phyloP scores from a whole-genome alignment of 1,140 invertebrate genomes.

The Brachionus rotundiformis region DNA sequence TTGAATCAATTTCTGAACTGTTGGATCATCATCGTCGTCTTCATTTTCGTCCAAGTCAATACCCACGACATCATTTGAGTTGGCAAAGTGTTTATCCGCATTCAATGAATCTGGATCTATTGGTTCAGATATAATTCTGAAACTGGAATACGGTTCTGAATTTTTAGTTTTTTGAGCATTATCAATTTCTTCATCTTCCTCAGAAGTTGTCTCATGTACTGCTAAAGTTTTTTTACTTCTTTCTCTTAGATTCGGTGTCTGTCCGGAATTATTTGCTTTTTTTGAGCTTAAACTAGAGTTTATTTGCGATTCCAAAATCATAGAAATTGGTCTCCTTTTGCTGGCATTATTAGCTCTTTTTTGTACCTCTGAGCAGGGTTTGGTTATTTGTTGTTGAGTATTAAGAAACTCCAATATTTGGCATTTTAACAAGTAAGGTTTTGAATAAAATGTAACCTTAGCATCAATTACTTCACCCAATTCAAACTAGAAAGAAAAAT shows the following conservation, averaged over 20 bases:
- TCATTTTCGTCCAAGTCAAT: neutral
- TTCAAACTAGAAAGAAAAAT: conserved; percentile 1
- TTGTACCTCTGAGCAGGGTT: neutral
- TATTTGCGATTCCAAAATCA: no score
- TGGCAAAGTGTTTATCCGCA: neutral
- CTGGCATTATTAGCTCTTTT: neutral
- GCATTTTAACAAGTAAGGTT: neutral
- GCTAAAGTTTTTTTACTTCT: no score
- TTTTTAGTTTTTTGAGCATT: no score
- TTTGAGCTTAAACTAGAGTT: no score
- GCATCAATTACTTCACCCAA: neutral
- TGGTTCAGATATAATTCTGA: no score
- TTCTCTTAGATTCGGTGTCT: no score
- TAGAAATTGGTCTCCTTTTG: neutral
- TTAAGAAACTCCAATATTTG: neutral
- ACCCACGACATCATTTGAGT: neutral
- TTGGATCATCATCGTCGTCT: neutral
- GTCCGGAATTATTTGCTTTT: no score
- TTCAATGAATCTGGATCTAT: no score
- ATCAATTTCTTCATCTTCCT: no score
- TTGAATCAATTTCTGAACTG: neutral
- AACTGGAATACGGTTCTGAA: no score
- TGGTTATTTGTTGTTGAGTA: neutral
- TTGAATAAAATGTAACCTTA: neutral
- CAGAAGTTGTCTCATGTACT: no score